Percentiles rank a stretch among this genome's conserved stretches.
These are phyloP conservation scores for Druon quercuslanigerum DNA, from an alignment of 1,140 invertebrate species.

Conservation along the genomic window DNA sequence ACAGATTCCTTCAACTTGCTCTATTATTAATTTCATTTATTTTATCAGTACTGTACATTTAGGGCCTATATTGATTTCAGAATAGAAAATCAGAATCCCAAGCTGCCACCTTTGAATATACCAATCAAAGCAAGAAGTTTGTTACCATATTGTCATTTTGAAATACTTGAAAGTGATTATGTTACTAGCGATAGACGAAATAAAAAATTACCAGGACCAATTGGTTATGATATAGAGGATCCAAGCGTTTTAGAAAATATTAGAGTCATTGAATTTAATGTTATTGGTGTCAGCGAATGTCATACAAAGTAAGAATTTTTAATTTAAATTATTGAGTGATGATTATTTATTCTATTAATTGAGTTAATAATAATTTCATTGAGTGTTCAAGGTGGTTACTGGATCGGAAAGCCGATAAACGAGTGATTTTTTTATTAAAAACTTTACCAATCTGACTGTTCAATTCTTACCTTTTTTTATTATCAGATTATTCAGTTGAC, in stretches of 20 bases:
- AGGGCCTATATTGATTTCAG: constrained; percentile 42
- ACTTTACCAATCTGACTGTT: no score
- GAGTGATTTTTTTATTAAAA: no score
- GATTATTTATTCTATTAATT: no score
- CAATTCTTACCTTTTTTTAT: no score
- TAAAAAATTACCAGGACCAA: constrained; percentile 48
- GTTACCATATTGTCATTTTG: constrained; percentile 76
- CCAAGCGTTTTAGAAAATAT: constrained; percentile 64
- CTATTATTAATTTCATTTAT: no score
- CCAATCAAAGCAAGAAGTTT: constrained; percentile 64
- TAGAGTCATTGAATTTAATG: constrained; percentile 75
- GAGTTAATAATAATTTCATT: no score
- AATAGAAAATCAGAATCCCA: constrained; percentile 63
- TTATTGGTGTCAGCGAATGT: constrained; percentile 70
- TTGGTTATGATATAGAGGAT: constrained; percentile 49
- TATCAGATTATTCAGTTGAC: no score
- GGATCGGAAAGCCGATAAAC: no score
- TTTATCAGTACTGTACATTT: background rate
- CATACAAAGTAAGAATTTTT: constrained; percentile 51
- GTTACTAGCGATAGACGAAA: constrained; percentile 71
- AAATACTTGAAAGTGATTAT: constrained; percentile 76
- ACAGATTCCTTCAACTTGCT: no score
- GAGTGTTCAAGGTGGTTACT: no score
- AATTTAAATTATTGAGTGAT: background rate
- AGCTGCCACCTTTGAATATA: constrained; percentile 48